Percentiles rank a stretch among this genome's conserved stretches.
Evolutionary conservation across 2,113 vertebrate species (phyloP).

Genomic region (Sylvietta virens): DNA sequence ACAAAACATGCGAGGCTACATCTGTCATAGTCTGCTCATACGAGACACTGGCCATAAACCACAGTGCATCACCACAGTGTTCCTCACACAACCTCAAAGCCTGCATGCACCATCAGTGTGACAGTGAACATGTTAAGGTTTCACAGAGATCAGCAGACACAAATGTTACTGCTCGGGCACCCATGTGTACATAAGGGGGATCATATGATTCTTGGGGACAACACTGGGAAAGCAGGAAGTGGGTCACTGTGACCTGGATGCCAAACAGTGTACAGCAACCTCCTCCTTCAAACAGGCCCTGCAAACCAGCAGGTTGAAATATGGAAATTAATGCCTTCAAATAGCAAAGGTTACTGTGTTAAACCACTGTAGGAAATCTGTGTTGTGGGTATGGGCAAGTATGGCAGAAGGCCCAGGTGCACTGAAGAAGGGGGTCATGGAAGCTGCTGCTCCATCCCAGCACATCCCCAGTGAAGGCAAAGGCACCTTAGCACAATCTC

Average conservation of each 20-base stretch:
- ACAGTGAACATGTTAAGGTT: neutral
- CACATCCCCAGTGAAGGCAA: neutral
- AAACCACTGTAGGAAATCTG: neutral
- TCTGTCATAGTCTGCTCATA: neutral
- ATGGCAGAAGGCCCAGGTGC: neutral
- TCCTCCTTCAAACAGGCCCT: neutral
- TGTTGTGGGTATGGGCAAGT: neutral
- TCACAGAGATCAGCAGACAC: neutral
- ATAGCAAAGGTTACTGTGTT: neutral
- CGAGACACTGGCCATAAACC: neutral
- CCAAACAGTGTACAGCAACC: neutral
- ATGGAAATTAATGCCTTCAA: neutral
- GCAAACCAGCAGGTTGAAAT: neutral
- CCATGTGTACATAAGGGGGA: neutral
- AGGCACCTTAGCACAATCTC: neutral
- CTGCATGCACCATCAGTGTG: neutral
- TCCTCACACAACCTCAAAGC: neutral
- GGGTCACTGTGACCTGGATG: constrained; percentile 25
- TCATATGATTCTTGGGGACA: constrained; percentile 6
- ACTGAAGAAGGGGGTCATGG: neutral
- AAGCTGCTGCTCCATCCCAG: neutral
- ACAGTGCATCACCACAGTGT: neutral
- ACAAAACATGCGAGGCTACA: neutral
- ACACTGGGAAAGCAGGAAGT: neutral
- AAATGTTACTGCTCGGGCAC: neutral